A percentile compares a stretch with the other conserved stretches of the same genome.
These are phyloP conservation scores for Cyclina sinensis DNA, from an alignment of 1,140 invertebrate species.

Conservation along the genomic window DNA sequence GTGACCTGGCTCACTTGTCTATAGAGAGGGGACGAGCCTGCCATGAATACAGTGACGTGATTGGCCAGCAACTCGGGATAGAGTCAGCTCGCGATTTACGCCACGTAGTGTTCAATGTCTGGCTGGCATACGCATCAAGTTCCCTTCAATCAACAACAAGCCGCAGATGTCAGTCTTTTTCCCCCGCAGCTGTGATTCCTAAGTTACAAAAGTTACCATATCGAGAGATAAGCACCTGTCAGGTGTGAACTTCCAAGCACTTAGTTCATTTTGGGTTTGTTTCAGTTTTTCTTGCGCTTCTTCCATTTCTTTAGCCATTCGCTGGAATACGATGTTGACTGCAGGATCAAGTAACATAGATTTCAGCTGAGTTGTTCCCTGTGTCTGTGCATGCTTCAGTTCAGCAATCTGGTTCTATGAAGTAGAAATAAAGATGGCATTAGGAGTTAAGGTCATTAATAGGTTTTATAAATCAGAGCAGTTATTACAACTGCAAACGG, in stretches of 20 bases:
- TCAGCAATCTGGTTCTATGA: conserved; percentile 96
- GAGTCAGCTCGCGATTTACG: conserved; percentile 45
- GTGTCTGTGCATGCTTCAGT: conserved; percentile 90
- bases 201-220: conserved; percentile 74
- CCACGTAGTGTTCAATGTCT: conserved; percentile 54
- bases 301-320: conserved; percentile 96
- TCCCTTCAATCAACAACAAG: conserved; percentile 38
- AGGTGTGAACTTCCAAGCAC: conserved; percentile 99
- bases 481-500: too few species aligned
- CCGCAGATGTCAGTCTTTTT: conserved; percentile 15
- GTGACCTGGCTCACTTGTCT: conserved; percentile 25
- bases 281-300: conserved; percentile 96
- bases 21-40: conserved; percentile 47
- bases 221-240: conserved; percentile 91
- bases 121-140: conserved; percentile 45
- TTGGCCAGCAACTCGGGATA: conserved; percentile 41
- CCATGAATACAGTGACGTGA: conserved; percentile 57
- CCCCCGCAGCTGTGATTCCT: background rate
- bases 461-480: too few species aligned
- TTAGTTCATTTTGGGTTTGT: conserved; percentile 98
- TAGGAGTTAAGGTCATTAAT: too few species aligned
- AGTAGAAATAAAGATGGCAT: background rate
- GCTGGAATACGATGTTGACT: conserved; percentile 97
- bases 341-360: conserved; percentile 97
- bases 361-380: conserved; percentile 92